Conservation (phyloP, 2,797 vertebrate genomes). For the Momotus momota region DNA sequence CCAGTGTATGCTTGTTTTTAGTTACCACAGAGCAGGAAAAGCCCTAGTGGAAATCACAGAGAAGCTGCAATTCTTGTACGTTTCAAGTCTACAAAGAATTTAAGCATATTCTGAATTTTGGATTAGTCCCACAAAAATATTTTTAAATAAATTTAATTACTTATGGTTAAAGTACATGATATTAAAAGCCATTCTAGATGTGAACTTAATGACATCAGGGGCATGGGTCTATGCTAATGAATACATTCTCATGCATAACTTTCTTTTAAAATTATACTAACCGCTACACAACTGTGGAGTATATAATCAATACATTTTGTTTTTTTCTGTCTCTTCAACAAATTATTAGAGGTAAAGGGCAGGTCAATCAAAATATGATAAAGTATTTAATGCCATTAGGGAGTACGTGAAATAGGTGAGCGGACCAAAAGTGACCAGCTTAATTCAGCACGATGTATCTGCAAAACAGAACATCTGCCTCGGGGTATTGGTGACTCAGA, state of each 20-base stretch:
- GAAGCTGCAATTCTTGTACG: background rate
- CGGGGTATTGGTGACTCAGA: background rate
- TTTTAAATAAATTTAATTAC: background rate
- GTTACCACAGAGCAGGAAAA: background rate
- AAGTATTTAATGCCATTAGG: background rate
- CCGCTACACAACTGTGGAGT: background rate
- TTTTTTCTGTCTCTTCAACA: background rate
- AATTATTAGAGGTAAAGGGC: background rate
- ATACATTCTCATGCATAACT: background rate
- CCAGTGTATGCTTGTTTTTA: background rate
- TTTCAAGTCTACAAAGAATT: background rate
- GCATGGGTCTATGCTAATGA: background rate
- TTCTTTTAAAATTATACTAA: background rate
- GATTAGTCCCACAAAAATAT: background rate
- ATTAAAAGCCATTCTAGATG: background rate
- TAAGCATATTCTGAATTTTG: background rate
- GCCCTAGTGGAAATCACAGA: background rate
- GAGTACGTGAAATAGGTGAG: background rate
- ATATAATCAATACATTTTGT: background rate
- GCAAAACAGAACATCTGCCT: slow-evolving; percentile 32
- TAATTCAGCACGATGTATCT: background rate
- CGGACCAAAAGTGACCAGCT: background rate
- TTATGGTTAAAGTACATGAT: background rate
- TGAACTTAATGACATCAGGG: background rate
- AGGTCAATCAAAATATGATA: slow-evolving; percentile 2